Base-by-base conservation (phyloP, 2,113 vertebrate species). In the Jacana jacana region DNA sequence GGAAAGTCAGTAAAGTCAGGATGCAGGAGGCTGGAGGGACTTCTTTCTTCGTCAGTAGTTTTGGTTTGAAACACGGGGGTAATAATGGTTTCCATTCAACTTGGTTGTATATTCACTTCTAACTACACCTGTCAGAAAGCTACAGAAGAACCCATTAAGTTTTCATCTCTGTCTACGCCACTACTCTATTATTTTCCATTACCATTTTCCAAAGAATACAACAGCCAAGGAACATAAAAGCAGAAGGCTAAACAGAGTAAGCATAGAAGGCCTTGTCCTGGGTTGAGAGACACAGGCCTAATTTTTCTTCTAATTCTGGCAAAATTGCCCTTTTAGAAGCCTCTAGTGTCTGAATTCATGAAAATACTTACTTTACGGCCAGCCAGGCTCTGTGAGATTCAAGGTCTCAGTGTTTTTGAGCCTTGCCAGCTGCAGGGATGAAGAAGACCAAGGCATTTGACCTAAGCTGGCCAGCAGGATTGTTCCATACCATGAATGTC, bases 121-220 rank as follows among this genome's bases (percentile, higher is more conserved):
- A 33, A 28, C 57, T 3, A 11, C 13, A 61, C 4, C 54, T 64
- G 25, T 13, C 30, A 35, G 30, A 51, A 71, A 68, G 10, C 27
- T 37, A 42, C 2, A 72, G 39, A 49, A 60, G 10, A 80, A 31
- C 18, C 69, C 0, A 1, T 1, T 1, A 17, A 3, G 44, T 57
- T 70, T 46, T 57, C 51, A 87, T 16, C 49, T 82, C 52, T 33
- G 52, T 31, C 17, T 71, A 4, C 0, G 1, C 19, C 37, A 52
- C 25, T 11, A 16, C 25, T 51, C 30, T 19, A 12, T 2, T 27
- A 42, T 55, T 82, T 81, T 63, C 49, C 40, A 83, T 7, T 27
- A 40, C 17, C 4, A 4, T 51, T 77, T 80, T 61, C 44, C 40
- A 69, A 63, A n/a, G 11, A 35, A 52, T n/a, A 49, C 20, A 33